Base-by-base conservation (phyloP, 2,797 vertebrate species). In the Gobionotothen gibberifrons region DNA sequence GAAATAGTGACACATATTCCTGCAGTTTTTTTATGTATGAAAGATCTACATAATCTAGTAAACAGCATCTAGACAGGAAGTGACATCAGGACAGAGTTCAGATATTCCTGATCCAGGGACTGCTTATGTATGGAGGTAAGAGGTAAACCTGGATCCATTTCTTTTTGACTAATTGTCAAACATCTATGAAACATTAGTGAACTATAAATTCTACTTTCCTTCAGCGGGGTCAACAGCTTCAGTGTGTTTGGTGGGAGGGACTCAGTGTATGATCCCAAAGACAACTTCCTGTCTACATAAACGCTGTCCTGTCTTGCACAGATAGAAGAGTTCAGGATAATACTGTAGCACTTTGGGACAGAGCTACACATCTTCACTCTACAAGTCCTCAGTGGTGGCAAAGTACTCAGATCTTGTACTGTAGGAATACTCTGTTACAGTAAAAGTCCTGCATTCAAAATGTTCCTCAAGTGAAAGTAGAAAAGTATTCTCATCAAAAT, bases 351-450 rank as follows among this genome's bases (percentile, higher is more conserved):
- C 29, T 68, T 42, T 42, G 19, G 40, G 67, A 32, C 26, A 15
- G 29, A 52, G 36, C 58, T 66, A 69, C 53, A 52, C 26, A 42
- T 64, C 39, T 78, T 65, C 55, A 10, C 44, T 42, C 59, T 8
- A 26, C 40, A 70, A 36, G 40, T 26, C 44, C 1, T 1, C 62
- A 73, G 26, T 26, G 26, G 26, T 26, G 26, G 26, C 26, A 26
- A 26, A 26, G 32, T 8, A 36, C 32, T 36, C 32, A 36, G 32
- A 36, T 36, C 1, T 0, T 36, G 32, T 36, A 36, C 32, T 36
- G 32, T 36, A 36, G 32, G 32, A 36, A 36, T 36, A 36, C 8
- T 26, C 26, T 36, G 32, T 36, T 9, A 36, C 7, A 36, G 32
- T 36, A 36, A 36, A 36, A 36, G 32, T 8, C 5, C 32, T 36